phyloP scores from a whole-genome alignment of 2,888 invertebrate species.

The Pterobdella sp. region DNA sequence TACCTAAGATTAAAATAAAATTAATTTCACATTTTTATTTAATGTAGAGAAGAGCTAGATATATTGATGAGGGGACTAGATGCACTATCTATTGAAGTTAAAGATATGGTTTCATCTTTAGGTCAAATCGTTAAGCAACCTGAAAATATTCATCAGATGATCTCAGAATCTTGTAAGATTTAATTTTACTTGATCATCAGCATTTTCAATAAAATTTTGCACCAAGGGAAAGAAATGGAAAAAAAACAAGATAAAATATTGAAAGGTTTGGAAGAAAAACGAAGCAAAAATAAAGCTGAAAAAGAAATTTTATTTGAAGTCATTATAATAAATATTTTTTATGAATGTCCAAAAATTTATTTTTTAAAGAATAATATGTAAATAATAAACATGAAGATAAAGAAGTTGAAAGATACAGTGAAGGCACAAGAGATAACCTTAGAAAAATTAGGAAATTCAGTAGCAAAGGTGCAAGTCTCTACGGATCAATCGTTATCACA shows the following conservation, averaged over 20 bases:
- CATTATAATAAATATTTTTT: neutral
- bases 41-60: neutral
- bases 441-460: neutral
- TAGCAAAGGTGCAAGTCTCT: neutral
- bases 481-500: constrained; percentile 10
- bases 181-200: neutral
- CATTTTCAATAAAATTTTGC: too few relatives aligned
- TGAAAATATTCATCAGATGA: neutral
- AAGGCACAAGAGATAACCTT: neutral
- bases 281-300: neutral
- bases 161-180: neutral
- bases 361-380: too few relatives aligned
- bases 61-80: neutral
- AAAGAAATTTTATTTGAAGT: neutral
- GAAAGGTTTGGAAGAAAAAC: neutral
- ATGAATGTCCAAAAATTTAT: too few relatives aligned
- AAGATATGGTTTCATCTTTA: neutral
- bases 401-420: neutral
- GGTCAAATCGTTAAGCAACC: neutral
- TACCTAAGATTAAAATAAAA: too few relatives aligned
- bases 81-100: neutral
- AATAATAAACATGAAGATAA: too few relatives aligned
- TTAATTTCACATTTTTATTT: too few relatives aligned
- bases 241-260: neutral
- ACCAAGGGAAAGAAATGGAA: neutral